Conservation (phyloP, 2,888 invertebrate species). For the Anagyrus pseudococci region DNA sequence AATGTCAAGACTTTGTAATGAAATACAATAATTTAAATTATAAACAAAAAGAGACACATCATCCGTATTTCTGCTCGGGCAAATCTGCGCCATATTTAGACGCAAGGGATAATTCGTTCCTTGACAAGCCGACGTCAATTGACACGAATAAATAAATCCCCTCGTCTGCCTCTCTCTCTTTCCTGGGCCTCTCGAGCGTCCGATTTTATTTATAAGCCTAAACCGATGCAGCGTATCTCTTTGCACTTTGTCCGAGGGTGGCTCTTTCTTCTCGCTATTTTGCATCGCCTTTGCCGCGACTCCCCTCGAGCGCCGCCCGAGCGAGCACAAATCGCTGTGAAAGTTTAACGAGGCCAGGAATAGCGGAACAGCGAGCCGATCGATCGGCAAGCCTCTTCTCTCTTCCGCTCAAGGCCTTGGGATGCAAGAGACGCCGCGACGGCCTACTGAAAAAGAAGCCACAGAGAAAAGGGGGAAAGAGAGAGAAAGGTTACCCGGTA, state of each 20-base stretch:
- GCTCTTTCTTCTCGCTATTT: slow-evolving; percentile 9
- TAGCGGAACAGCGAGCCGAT: slow-evolving; percentile 32
- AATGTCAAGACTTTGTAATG: no score
- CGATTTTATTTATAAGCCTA: slow-evolving; percentile 29
- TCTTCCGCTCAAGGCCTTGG: no score
- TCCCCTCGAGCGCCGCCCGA: slow-evolving; percentile 12
- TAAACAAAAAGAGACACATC: no score
- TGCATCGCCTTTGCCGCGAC: slow-evolving; percentile 2
- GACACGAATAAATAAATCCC: slow-evolving; percentile 33
- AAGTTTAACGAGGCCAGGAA: slow-evolving; percentile 40
- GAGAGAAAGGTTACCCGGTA: slow-evolving; percentile 7
- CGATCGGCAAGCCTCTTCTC: slow-evolving; percentile 27
- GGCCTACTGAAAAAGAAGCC: slow-evolving; percentile 11
- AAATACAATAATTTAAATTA: no score
- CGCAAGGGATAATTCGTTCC: no score
- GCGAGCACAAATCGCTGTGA: slow-evolving; percentile 38
- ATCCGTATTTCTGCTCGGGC: no score
- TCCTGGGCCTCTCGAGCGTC: background rate
- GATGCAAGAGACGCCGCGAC: background rate
- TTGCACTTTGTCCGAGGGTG: slow-evolving; percentile 2
- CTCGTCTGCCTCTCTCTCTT: background rate
- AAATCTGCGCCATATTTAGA: no score
- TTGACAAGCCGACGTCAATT: slow-evolving; percentile 27
- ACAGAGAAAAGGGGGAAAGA: background rate
- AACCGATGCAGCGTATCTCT: slow-evolving; percentile 8